Base-by-base conservation (phyloP, 92 coral and sea anemone genomes). In the Micromussa lordhowensis region DNA sequence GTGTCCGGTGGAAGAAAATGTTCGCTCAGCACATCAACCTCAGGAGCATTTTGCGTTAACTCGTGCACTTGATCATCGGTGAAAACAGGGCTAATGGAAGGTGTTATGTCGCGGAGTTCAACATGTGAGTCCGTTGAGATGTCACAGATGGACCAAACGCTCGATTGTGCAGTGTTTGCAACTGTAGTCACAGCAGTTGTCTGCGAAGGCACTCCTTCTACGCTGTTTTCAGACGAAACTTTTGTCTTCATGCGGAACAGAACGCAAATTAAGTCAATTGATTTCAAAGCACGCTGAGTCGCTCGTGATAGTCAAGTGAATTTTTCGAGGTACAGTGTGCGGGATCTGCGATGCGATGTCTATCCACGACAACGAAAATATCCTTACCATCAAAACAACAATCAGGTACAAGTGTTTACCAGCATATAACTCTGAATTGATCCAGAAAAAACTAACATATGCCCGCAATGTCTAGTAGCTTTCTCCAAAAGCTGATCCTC, bases 11-110 rank as follows among this genome's bases (percentile, higher is more conserved):
- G 94, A 10, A 93, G 81, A 57, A 93, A 93, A 71, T 80, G 94
- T 22, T 90, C 95, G 71, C 93, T 86, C 66, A 95, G 58, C 9
- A 95, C 94, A 59, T 95, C 98, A 48, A 94, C 88, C 40, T 88
- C 98, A 38, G 95, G 75, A 21, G 96, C 81, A 77, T 96, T 98
- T 36, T 81, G 94, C 15, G 98, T 92, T 14, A 96, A 81, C 63
- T 96, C 96, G 57, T 95, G 96, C 18, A 96, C 99, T 82, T 96
- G 99, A 79, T 96, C 99, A 44, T 96, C 99, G n/a, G 98, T 96
- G 80, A 97, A 97, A 36, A 93, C 96, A 15, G 98, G 98, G 63
- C 99, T 96, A 68, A 97, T 94, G 2, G 99, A 97, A 16, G 99
- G 99, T 12, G 96, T 94, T 54, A 97, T 97, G 81, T 97, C 99